Percentiles rank a stretch among this genome's conserved stretches.
Conservation (phyloP, 2,113 vertebrate genomes). For the Sinosuthora webbiana region DNA sequence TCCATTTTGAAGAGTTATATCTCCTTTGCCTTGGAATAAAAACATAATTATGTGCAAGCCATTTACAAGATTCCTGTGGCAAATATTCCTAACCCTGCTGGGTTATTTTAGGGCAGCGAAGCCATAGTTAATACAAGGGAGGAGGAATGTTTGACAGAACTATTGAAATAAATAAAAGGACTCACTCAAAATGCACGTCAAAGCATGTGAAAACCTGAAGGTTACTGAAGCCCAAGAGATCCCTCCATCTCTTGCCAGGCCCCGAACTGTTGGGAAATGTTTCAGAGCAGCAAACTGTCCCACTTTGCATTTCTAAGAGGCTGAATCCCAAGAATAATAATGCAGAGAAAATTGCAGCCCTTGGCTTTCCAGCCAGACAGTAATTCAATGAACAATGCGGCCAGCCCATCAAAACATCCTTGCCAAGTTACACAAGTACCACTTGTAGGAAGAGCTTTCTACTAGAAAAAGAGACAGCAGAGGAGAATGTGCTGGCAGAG, state of each 20-base stretch:
- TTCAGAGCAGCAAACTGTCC: constrained; percentile 49
- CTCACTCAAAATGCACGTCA: constrained; percentile 43
- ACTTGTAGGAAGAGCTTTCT: constrained; percentile 49
- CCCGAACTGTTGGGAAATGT: constrained; percentile 16
- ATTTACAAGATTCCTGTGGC: constrained; percentile 63
- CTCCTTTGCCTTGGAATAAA: constrained; percentile 39
- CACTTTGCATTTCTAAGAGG: constrained; percentile 64
- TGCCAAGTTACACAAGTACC: constrained; percentile 48
- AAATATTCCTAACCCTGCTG: constrained; percentile 46
- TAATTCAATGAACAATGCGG: constrained; percentile 1
- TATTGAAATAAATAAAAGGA: constrained; percentile 53
- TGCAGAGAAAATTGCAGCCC: constrained; percentile 59
- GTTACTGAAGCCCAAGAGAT: constrained; percentile 50
- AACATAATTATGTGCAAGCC: constrained; percentile 57
- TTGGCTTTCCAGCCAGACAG: constrained; percentile 50
- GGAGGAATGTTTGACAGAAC: not conserved
- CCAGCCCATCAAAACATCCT: constrained; percentile 28
- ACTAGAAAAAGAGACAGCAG: constrained; percentile 13
- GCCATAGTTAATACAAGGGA: constrained; percentile 5
- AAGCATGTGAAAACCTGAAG: constrained; percentile 41
- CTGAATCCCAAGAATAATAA: constrained; percentile 62
- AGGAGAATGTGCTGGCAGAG: constrained; percentile 16
- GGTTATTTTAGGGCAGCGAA: constrained; percentile 50
- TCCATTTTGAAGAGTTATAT: constrained; percentile 54
- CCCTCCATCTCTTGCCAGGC: constrained; percentile 46